Base-by-base conservation (phyloP, 2,113 vertebrate species). In the Numida meleagris region DNA sequence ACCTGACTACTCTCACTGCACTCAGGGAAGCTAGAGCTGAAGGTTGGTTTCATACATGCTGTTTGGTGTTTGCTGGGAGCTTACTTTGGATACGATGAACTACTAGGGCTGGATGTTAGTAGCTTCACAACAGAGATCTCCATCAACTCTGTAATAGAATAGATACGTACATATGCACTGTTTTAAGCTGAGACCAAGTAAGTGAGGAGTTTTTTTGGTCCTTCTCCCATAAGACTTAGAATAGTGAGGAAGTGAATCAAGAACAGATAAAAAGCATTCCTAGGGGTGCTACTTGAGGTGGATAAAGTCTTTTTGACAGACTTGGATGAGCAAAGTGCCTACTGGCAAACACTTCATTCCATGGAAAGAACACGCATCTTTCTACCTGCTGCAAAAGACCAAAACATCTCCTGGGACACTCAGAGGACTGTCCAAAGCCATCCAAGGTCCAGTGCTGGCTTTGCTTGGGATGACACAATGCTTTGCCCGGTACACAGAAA, bases 131-230 rank as follows among this genome's bases (percentile, higher is more conserved):
- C 18, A 46, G 6, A 81, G 25, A 46, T n/a, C 79, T 65, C 23
- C 62, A 79, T 55, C 25, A 62, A 15, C 8, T 74, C 36, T 38
- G 6, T 14, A 3, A 12, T 18, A 55, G 13, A 38, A 33, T n/a
- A 38, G 14, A 7, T 31, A 10, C 2, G 2, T 14, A 14, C 6
- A 21, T 4, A 24, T 4, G 14, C 9, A 58, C 3, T 27, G 43
- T n/a, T 31, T 31, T n/a, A 53, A 61, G 23, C 43, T 61, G 66
- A 13, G 40, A 18, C 10, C 1, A 3, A 61, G 42, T 23, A 53
- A 81, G 42, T 19, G 31, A 13, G 1, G 0, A 46, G 0, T 13
- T 38, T 21, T 58, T 79, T 71, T 36, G 10, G 16, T 72, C 63
- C 27, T 76, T 76, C 31, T 75, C 18, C 43, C 36, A 6, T n/a